Conservation (phyloP, 2,888 invertebrate species). For the Folsomia candida region DNA sequence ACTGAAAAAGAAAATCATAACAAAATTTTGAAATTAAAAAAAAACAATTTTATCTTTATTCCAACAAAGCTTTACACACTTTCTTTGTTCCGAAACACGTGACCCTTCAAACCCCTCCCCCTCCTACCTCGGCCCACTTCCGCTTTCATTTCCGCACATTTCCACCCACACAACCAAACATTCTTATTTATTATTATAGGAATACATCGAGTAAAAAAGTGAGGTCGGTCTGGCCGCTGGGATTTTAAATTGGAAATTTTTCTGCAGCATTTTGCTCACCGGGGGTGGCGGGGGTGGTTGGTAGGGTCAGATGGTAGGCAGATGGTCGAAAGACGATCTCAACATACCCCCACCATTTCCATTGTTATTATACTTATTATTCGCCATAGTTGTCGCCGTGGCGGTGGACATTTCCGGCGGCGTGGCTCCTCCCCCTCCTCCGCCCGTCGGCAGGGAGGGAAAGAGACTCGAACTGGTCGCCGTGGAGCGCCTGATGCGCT, state of each 20-base stretch:
- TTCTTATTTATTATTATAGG: constrained; percentile 40
- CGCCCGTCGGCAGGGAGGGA: constrained; percentile 63
- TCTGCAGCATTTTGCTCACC: neutral
- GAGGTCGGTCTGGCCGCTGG: constrained; percentile 19
- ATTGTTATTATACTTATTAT: constrained; percentile 37
- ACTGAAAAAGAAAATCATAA: neutral
- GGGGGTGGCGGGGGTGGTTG: constrained; percentile 10
- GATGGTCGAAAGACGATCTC: constrained; percentile 51
- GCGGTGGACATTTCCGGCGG: constrained; percentile 14
- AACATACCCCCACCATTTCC: constrained; percentile 34
- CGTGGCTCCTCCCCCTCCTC: constrained; percentile 37
- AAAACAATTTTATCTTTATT: constrained; percentile 5
- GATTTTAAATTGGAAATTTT: neutral
- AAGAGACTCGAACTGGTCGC: constrained; percentile 62
- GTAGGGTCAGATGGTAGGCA: constrained; percentile 70
- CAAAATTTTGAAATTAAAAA: neutral
- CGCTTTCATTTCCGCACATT: too few species aligned
- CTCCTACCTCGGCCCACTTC: too few species aligned
- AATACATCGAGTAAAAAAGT: constrained; percentile 38
- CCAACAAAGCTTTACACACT: too few species aligned
- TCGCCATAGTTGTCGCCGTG: neutral
- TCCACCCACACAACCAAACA: too few species aligned
- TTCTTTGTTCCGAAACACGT: too few species aligned
- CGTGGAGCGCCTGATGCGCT: constrained; percentile 60
- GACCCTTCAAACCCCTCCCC: too few species aligned